phyloP scores from a whole-genome alignment of 2,113 vertebrate species.

The Cryptomyrus ogoouensis region DNA sequence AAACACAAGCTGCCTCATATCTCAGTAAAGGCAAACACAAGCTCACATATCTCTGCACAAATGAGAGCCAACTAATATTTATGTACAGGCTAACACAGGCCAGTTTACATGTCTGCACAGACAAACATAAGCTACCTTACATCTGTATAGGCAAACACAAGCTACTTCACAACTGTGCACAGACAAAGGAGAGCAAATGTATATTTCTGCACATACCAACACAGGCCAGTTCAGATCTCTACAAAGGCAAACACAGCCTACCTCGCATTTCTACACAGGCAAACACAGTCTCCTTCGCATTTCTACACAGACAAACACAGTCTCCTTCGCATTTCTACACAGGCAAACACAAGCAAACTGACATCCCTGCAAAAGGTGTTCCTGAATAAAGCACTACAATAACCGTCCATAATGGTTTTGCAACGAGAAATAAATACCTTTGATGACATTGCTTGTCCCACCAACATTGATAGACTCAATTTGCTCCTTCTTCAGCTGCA shows the following conservation, averaged over 20 bases:
- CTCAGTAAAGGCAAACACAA: too few species aligned
- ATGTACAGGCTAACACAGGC: too few species aligned
- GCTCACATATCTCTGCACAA: too few species aligned
- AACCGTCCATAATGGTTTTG: background rate
- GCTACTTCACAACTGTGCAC: background rate
- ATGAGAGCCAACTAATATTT: too few species aligned
- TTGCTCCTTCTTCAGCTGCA: constrained; percentile 74
- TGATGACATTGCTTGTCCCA: constrained; percentile 81
- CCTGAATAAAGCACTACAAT: background rate
- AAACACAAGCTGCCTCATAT: too few species aligned
- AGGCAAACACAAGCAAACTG: background rate
- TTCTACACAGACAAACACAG: too few species aligned
- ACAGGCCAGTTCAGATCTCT: background rate
- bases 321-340: too few species aligned
- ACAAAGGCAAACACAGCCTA: too few species aligned
- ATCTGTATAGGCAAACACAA: background rate
- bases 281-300: too few species aligned
- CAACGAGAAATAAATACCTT: constrained; percentile 58
- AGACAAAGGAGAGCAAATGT: background rate
- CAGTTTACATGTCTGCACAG: too few species aligned
- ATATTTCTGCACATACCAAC: background rate
- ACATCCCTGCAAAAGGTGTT: background rate
- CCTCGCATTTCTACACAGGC: too few species aligned
- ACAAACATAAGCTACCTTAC: background rate
- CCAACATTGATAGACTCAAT: constrained; percentile 85